A percentile compares a stretch with the other conserved stretches of the same genome.
phyloP scores from a whole-genome alignment of 1,140 invertebrate genomes.

The Ostrea edulis region DNA sequence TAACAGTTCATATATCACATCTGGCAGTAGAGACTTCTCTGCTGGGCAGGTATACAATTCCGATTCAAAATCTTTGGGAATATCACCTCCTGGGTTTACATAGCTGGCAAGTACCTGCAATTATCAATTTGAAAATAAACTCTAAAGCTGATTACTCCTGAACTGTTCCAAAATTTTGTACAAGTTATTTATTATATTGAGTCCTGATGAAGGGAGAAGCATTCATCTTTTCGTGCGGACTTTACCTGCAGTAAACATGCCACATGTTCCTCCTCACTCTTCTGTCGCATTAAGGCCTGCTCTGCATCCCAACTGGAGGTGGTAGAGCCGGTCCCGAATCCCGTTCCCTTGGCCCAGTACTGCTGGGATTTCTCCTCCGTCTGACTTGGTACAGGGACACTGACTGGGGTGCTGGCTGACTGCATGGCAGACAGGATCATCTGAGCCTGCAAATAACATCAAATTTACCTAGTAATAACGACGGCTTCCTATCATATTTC shows the following conservation, averaged over 20 bases:
- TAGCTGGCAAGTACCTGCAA: conserved; percentile 89
- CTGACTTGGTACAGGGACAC: conserved; percentile 81
- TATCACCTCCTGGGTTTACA: conserved; percentile 86
- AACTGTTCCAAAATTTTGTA: too few relatives aligned
- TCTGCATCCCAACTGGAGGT: conserved; percentile 97
- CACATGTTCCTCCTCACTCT: conserved; percentile 95
- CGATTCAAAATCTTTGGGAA: conserved; percentile 67
- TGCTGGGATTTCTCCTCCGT: conserved; percentile 86
- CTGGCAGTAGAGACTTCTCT: conserved; percentile 69
- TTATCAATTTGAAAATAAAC: not conserved
- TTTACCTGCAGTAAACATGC: conserved; percentile 86
- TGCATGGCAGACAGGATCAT: conserved; percentile 74
- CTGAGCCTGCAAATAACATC: conserved; percentile 63
- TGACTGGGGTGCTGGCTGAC: conserved; percentile 54
- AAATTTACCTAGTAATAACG: not conserved
- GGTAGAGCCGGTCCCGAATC: conserved; percentile 96
- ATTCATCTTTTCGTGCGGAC: too few relatives aligned
- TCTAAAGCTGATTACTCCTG: too few relatives aligned
- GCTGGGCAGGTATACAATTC: conserved; percentile 53
- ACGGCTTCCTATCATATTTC: not conserved
- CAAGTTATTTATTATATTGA: too few relatives aligned
- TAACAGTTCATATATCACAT: conserved; percentile 87
- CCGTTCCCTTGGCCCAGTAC: conserved; percentile 96
- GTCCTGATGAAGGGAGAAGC: too few relatives aligned
- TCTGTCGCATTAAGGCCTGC: conserved; percentile 91